Percentiles rank a stretch among this genome's conserved stretches.
These are phyloP conservation scores for Arctopsyche grandis DNA, from an alignment of 1,140 invertebrate species.

Conservation along the genomic window DNA sequence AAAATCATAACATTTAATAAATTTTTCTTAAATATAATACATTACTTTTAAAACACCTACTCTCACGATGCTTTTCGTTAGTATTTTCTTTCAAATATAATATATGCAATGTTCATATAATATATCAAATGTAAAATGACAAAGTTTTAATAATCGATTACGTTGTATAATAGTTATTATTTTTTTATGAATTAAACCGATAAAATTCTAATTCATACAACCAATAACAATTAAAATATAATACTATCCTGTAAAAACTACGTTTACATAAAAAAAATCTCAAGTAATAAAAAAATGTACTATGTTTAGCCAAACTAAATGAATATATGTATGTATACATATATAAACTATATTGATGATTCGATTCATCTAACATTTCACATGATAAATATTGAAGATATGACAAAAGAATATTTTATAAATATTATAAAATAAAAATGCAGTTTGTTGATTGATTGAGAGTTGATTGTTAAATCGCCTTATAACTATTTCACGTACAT, in stretches of 20 bases:
- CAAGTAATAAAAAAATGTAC: no score
- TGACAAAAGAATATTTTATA: background rate
- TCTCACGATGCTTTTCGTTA: background rate
- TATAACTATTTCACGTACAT: background rate
- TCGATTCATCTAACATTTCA: background rate
- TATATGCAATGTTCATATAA: background rate
- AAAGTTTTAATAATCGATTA: background rate
- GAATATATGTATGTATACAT: no score
- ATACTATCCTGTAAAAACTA: no score
- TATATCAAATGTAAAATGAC: background rate
- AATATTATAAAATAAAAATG: background rate
- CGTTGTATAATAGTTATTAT: background rate
- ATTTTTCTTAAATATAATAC: background rate
- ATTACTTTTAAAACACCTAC: background rate
- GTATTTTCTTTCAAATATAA: background rate
- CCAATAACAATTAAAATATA: no score
- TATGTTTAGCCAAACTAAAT: no score
- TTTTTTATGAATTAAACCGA: background rate
- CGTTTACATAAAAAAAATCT: no score
- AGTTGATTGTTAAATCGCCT: background rate
- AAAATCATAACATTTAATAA: conserved; percentile 8
- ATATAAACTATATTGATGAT: no score
- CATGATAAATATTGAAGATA: background rate
- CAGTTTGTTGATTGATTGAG: no score
- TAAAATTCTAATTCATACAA: background rate